phyloP scores from a whole-genome alignment of 2,888 invertebrate species.

The Pheosia gnoma region DNA sequence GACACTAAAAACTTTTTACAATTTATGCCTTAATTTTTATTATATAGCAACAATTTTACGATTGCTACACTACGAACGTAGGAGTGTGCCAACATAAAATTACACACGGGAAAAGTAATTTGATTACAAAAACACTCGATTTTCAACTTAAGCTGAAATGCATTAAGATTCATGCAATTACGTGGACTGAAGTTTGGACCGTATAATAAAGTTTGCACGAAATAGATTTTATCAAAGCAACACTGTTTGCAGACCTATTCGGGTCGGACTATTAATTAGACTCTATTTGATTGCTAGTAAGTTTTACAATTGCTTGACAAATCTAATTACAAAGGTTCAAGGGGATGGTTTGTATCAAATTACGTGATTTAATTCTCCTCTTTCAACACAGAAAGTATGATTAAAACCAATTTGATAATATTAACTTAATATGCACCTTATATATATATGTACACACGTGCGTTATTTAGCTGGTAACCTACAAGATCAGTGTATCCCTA shows the following conservation, averaged over 20 bases:
- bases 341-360: conserved; percentile 22
- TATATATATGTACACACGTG: no score
- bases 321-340: conserved; percentile 24
- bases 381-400: not conserved
- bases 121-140: not conserved
- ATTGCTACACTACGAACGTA: conserved; percentile 35
- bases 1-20: conserved; percentile 27
- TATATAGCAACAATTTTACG: conserved; percentile 40
- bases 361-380: conserved; percentile 7
- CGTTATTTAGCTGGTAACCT: no score
- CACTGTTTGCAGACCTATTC: conserved; percentile 38
- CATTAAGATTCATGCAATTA: not conserved
- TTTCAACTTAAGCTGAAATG: not conserved
- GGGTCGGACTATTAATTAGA: conserved; percentile 43
- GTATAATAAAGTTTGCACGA: not conserved
- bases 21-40: conserved; percentile 34
- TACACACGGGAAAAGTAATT: not conserved
- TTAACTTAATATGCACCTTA: no score
- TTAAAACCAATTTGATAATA: no score
- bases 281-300: conserved; percentile 32
- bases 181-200: not conserved
- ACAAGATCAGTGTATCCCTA: no score
- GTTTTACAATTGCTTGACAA: conserved; percentile 22
- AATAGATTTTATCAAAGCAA: conserved; percentile 47
- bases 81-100: conserved; percentile 11